Conservation (phyloP, 1,140 invertebrate species). For the Meloidogyne chitwoodi region DNA sequence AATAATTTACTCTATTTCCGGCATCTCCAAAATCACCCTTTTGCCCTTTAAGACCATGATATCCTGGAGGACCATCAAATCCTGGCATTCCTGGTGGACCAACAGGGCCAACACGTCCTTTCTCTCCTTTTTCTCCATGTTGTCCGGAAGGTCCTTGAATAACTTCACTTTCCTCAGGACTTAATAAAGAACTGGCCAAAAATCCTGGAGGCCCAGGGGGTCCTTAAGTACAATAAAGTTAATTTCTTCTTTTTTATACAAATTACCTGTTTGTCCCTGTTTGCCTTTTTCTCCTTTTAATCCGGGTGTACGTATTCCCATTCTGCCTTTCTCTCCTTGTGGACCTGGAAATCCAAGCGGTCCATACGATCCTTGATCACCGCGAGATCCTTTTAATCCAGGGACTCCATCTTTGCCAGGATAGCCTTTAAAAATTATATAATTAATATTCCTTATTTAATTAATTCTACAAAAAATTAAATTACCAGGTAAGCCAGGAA, state of each 20-base stretch:
- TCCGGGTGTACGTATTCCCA: slow-evolving; percentile 55
- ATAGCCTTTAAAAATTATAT: not conserved
- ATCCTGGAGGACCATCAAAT: slow-evolving; percentile 53
- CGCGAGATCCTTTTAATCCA: slow-evolving; percentile 55
- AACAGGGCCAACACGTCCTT: slow-evolving; percentile 52
- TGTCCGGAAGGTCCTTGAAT: slow-evolving; percentile 52
- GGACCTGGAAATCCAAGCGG: slow-evolving; percentile 55
- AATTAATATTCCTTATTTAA: not conserved
- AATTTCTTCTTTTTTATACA: not conserved
- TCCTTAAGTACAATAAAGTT: not conserved
- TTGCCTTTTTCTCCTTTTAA: slow-evolving; percentile 57
- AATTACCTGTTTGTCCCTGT: slow-evolving; percentile 24
- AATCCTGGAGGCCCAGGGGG: slow-evolving; percentile 39
- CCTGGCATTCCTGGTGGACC: slow-evolving; percentile 51
- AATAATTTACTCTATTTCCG: slow-evolving; percentile 41
- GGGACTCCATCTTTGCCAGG: slow-evolving; percentile 23
- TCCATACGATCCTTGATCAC: slow-evolving; percentile 51
- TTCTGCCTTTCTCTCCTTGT: slow-evolving; percentile 48
- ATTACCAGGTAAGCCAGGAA: slow-evolving; percentile 23
- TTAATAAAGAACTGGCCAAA: slow-evolving; percentile 31
- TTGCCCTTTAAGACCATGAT: slow-evolving; percentile 53
- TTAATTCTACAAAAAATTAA: no score
- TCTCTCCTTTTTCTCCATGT: slow-evolving; percentile 53
- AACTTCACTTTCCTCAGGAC: slow-evolving; percentile 56
- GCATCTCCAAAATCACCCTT: slow-evolving; percentile 56